A percentile compares a stretch with the other conserved stretches of the same genome.
These are phyloP conservation scores for Elaphurus davidianus DNA, from an alignment of 2,113 vertebrate genomes.

Conservation along the genomic window DNA sequence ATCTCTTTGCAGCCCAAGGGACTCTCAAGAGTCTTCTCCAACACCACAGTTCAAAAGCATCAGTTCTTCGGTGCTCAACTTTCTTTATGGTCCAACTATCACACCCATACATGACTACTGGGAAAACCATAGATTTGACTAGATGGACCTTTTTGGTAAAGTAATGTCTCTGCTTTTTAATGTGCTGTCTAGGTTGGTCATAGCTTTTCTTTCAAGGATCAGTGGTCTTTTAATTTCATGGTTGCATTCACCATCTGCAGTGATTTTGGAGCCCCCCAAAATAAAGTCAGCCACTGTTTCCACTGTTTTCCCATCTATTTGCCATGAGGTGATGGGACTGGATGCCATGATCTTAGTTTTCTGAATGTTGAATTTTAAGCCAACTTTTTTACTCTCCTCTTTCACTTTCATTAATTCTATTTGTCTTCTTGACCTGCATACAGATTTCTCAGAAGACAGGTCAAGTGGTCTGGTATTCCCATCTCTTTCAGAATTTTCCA, in stretches of 20 bases:
- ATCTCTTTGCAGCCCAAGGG: background rate
- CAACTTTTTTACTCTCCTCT: background rate
- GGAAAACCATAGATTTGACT: background rate
- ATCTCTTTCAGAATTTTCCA: background rate
- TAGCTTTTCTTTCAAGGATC: background rate
- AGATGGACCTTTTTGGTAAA: background rate
- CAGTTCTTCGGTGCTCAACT: background rate
- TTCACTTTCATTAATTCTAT: background rate
- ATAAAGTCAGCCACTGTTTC: background rate
- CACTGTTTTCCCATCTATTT: background rate
- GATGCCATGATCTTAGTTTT: background rate
- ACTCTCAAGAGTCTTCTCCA: background rate
- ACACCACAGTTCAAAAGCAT: background rate
- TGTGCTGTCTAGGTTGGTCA: background rate
- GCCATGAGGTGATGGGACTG: background rate
- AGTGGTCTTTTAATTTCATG: background rate
- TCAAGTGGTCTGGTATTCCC: background rate
- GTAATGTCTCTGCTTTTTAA: background rate
- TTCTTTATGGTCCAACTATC: background rate
- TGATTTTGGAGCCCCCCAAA: background rate
- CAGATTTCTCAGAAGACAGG: background rate
- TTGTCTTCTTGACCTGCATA: background rate
- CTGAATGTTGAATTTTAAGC: background rate
- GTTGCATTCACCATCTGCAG: background rate
- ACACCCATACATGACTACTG: background rate